Evolutionary conservation across 2,113 vertebrate genomes (phyloP).

Genomic region (Myrmecophaga tridactyla): DNA sequence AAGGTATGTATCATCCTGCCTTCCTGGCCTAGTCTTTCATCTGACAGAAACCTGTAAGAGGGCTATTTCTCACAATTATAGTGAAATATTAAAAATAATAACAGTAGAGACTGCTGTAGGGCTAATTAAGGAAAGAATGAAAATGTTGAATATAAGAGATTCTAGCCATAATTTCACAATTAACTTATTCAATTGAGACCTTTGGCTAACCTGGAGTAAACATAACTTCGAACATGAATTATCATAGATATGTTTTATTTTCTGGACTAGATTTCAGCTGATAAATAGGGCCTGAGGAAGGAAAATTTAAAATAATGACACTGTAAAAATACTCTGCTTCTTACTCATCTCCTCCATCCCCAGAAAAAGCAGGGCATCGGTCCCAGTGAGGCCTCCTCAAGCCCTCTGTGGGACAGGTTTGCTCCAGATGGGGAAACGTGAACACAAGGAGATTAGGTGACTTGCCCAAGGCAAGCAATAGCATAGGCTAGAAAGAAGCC

Average conservation of each 20-base stretch:
- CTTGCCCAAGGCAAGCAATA: constrained; percentile 41
- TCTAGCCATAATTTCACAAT: neutral
- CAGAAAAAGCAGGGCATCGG: neutral
- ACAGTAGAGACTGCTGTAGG: neutral
- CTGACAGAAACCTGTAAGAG: neutral
- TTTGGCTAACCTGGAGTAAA: neutral
- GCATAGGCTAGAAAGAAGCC: neutral
- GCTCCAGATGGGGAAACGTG: constrained; percentile 53
- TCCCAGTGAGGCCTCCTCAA: neutral
- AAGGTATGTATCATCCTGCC: neutral
- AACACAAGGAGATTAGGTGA: constrained; percentile 40
- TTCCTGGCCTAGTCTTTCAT: neutral
- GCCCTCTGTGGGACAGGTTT: neutral
- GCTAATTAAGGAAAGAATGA: neutral
- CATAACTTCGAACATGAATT: neutral
- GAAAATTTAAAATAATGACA: neutral
- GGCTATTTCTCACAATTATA: neutral
- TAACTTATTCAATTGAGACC: neutral
- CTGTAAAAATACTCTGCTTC: neutral
- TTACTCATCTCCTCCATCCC: neutral
- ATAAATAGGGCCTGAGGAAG: neutral
- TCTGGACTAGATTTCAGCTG: neutral
- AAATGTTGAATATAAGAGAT: neutral
- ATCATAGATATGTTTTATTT: neutral
- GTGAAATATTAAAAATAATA: neutral